Percentiles rank a stretch among this genome's conserved stretches.
Conservation (phyloP, 2,113 vertebrate genomes). For the Gambusia holbrooki region DNA sequence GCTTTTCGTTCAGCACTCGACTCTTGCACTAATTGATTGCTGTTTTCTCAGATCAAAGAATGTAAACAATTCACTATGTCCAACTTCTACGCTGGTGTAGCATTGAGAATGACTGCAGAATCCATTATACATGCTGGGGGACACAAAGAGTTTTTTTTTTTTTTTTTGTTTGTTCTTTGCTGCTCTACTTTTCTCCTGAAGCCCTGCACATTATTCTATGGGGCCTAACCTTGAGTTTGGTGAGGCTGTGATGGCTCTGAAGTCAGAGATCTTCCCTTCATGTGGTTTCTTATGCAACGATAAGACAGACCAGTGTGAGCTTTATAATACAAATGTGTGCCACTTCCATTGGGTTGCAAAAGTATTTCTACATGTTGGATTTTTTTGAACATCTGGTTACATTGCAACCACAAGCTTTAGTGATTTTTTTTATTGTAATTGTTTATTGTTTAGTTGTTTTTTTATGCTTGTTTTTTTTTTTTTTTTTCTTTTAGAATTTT, state of each 20-base stretch:
- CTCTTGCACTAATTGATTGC: background rate
- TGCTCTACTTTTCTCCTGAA: constrained; percentile 42
- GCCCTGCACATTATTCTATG: constrained; percentile 21
- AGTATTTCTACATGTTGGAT: background rate
- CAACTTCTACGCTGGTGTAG: constrained; percentile 7
- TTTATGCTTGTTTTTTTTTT: too few relatives aligned
- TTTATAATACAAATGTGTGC: background rate
- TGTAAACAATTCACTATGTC: constrained; percentile 16
- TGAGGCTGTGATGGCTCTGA: constrained; percentile 13
- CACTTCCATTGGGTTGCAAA: background rate
- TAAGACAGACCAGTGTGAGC: background rate
- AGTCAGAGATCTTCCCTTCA: constrained; percentile 24
- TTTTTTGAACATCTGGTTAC: background rate
- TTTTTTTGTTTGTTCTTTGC: constrained; percentile 16
- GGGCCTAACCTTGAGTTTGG: constrained; percentile 20
- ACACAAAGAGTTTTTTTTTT: constrained; percentile 24
- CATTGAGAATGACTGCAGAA: constrained; percentile 22
- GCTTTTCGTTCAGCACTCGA: background rate
- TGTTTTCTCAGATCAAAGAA: constrained; percentile 23
- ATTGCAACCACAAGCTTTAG: background rate
- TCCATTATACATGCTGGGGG: constrained; percentile 17
- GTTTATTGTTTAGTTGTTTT: background rate
- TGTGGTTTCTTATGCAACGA: background rate
- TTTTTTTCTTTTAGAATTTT: too few relatives aligned
- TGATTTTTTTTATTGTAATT: background rate